phyloP scores from a whole-genome alignment of 2,113 vertebrate species.

The Siniperca chuatsi region DNA sequence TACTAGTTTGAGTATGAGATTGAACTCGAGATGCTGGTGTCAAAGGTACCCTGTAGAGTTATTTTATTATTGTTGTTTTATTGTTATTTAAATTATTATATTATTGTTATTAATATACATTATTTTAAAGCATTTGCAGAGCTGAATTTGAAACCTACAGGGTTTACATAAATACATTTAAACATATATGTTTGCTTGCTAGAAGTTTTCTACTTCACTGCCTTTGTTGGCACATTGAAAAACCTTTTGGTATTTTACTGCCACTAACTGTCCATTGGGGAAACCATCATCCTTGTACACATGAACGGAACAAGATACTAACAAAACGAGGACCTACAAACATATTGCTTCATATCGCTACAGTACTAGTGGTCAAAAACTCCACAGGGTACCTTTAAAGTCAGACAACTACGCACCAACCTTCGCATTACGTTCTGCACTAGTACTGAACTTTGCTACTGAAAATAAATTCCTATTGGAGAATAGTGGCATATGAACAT shows the following conservation, averaged over 20 bases:
- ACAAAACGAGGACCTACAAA: background rate
- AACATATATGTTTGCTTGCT: background rate
- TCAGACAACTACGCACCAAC: background rate
- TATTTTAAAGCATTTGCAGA: background rate
- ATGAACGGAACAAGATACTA: background rate
- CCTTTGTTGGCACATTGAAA: background rate
- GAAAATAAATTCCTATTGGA: slow-evolving; percentile 20
- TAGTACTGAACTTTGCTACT: slow-evolving; percentile 23
- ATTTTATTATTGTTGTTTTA: too few relatives aligned
- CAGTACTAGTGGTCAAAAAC: background rate
- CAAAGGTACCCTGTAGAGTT: background rate
- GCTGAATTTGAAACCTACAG: background rate
- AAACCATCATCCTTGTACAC: background rate
- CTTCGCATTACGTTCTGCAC: background rate
- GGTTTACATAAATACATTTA: background rate
- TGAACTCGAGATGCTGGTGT: background rate
- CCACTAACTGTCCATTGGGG: background rate
- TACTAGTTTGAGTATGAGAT: background rate
- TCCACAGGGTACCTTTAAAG: slow-evolving; percentile 18
- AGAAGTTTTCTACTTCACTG: background rate
- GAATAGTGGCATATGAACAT: slow-evolving; percentile 19
- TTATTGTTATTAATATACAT: too few relatives aligned
- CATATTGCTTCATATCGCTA: background rate
- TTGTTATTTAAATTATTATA: too few relatives aligned
- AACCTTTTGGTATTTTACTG: background rate